These are phyloP conservation scores for Drosophila kikkawai DNA, from an alignment of 1,140 invertebrate species.

Conservation along the genomic window DNA sequence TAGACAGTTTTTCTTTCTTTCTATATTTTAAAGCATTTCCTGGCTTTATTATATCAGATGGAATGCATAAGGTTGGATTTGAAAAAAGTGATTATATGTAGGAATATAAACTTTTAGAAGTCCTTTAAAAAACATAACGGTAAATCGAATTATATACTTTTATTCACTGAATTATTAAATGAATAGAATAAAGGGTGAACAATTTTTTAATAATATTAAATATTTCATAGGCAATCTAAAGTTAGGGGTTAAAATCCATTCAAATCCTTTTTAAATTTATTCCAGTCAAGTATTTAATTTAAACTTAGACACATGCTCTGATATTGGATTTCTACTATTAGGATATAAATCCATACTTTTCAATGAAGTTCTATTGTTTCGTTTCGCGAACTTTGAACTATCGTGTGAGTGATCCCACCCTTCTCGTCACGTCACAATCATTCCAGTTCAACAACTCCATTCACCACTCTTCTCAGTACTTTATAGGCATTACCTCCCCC, in stretches of 20 bases:
- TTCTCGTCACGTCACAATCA: constrained; percentile 20
- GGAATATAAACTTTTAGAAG: not conserved
- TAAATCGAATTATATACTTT: not conserved
- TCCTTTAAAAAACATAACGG: not conserved
- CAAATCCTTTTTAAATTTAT: not conserved
- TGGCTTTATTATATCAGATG: constrained; percentile 6
- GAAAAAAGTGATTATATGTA: not conserved
- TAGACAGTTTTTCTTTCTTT: constrained; percentile 18
- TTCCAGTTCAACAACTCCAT: constrained; percentile 48
- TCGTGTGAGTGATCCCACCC: not conserved
- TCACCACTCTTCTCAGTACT: not conserved
- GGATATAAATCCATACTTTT: not conserved
- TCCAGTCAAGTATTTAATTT: constrained; percentile 8
- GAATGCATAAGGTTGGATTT: constrained; percentile 5
- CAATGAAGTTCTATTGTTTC: constrained; percentile 3
- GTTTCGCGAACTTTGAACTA: constrained; percentile 11
- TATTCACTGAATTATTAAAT: not conserved
- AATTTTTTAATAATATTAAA: too few relatives aligned
- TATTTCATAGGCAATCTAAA: too few relatives aligned
- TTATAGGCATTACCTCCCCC: constrained; percentile 23
- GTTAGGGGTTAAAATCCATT: not conserved
- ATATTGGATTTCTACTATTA: constrained; percentile 1
- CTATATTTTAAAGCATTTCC: constrained; percentile 3
- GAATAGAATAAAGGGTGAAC: too few relatives aligned
- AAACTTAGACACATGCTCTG: constrained; percentile 1